Evolutionary conservation across 2,113 vertebrate species (phyloP).

Genomic region (Epinephelus cyanopodus): DNA sequence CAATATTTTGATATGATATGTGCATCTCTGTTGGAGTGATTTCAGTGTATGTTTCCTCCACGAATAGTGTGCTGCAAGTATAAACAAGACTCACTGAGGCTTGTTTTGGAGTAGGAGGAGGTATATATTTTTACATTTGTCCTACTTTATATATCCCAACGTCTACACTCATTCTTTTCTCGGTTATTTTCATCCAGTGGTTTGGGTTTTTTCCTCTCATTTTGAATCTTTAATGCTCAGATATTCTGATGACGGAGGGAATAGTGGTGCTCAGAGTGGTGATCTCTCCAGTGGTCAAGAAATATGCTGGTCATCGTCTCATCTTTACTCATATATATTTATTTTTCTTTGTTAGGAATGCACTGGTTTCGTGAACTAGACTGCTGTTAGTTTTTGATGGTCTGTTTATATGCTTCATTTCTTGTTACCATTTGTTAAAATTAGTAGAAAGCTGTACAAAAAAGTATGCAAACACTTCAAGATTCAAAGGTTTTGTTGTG

Average conservation of each 20-base stretch:
- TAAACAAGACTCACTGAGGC: conserved; percentile 5
- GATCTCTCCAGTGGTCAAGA: neutral
- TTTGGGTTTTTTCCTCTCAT: neutral
- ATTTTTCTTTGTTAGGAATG: neutral
- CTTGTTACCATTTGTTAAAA: neutral
- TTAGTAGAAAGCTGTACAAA: neutral
- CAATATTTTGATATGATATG: conserved; percentile 44
- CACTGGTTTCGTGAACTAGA: neutral
- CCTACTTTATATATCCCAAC: neutral
- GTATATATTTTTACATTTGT: neutral
- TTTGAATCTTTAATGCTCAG: neutral
- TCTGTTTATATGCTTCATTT: neutral
- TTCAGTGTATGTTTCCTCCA: neutral
- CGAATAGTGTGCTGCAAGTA: neutral
- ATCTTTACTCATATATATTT: neutral
- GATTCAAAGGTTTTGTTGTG: neutral
- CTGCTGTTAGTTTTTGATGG: neutral
- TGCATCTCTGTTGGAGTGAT: conserved; percentile 18
- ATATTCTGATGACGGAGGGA: neutral
- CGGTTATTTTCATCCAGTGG: neutral
- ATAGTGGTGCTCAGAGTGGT: neutral
- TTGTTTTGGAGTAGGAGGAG: neutral
- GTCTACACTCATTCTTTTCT: neutral
- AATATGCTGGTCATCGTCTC: neutral
- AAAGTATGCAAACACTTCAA: neutral